A percentile compares a stretch with the other conserved stretches of the same genome.
Evolutionary conservation across 2,113 vertebrate genomes (phyloP).

Genomic region (Puntigrus tetrazona): DNA sequence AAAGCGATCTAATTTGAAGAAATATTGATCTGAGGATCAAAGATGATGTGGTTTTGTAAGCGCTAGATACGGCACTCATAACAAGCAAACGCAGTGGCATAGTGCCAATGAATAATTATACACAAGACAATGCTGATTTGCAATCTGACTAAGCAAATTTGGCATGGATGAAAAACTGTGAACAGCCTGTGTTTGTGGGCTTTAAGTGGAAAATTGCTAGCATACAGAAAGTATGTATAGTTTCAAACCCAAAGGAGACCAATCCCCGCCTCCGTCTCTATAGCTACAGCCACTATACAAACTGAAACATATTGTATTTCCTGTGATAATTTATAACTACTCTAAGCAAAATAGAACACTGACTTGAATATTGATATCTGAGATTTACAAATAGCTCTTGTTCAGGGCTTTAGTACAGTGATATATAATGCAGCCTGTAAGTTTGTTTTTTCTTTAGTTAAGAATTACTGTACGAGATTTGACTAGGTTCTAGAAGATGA

Average conservation of each 20-base stretch:
- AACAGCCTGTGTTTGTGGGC: neutral
- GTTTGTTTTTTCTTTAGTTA: too few species aligned
- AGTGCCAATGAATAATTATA: conserved; percentile 17
- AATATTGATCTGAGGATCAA: neutral
- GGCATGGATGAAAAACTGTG: conserved; percentile 18
- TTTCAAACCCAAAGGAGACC: neutral
- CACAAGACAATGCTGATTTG: neutral
- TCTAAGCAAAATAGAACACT: neutral
- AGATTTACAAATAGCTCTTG: neutral
- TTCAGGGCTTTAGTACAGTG: neutral
- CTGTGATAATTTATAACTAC: neutral
- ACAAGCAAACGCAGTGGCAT: neutral
- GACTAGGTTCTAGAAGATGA: too few species aligned
- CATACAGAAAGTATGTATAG: neutral
- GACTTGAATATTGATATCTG: neutral
- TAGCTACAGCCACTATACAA: neutral
- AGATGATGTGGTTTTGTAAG: neutral
- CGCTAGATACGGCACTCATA: neutral
- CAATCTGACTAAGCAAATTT: conserved; percentile 25
- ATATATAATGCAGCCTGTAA: too few species aligned
- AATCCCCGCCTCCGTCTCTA: conserved; percentile 7
- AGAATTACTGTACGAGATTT: too few species aligned
- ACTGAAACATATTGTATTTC: neutral
- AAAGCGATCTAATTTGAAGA: neutral
- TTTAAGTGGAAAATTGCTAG: conserved; percentile 1